These are phyloP conservation scores for Xestia ashworthii DNA, from an alignment of 2,888 invertebrate species.

Conservation along the genomic window DNA sequence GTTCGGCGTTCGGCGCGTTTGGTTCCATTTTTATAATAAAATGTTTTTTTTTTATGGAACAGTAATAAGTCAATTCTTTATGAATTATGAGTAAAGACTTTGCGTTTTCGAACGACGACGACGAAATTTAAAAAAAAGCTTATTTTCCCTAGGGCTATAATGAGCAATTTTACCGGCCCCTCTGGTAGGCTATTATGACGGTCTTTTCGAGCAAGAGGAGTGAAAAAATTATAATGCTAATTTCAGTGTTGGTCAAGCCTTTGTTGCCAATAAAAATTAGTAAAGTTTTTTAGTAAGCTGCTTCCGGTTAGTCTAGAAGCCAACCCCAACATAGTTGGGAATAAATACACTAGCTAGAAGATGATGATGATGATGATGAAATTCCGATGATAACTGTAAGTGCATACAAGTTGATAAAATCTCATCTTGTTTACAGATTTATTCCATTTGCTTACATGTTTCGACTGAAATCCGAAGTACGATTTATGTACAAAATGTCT, in stretches of 20 bases:
- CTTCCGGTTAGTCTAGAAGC: neutral
- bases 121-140: no score
- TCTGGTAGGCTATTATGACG: no score
- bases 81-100: no score
- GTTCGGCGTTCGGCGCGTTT: no score
- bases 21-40: no score
- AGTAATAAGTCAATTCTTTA: no score
- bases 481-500: constrained; percentile 33
- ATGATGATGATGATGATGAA: neutral
- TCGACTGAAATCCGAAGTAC: neutral
- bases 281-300: neutral
- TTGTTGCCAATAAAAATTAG: neutral
- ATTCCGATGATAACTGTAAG: neutral
- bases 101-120: no score
- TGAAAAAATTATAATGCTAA: neutral
- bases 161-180: no score
- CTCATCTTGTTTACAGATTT: neutral
- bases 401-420: neutral
- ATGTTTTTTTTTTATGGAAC: no score
- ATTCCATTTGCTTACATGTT: neutral
- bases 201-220: no score
- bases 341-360: neutral
- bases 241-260: neutral
- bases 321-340: neutral
- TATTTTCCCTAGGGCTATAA: no score